Base-by-base conservation (phyloP, 2,888 invertebrate species). In the Ophonus ardosiacus region DNA sequence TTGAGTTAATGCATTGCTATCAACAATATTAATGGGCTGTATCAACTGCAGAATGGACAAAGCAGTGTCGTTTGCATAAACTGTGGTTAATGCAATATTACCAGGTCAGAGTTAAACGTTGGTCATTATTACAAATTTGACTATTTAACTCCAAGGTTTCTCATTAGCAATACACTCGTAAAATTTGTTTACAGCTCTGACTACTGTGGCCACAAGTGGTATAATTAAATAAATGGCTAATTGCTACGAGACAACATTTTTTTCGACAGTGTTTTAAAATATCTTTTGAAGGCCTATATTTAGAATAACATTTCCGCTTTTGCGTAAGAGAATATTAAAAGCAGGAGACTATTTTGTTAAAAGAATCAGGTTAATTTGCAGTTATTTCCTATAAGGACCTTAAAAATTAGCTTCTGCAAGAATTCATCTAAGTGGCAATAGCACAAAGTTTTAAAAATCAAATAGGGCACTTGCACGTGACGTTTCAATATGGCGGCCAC, bases 1-100 rank as follows among this genome's bases (percentile, higher is more conserved):
- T 24, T n/a, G 13, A 68, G 31, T 68, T 68, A 68, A 68, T 68
- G 68, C 38, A 68, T 15, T 68, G 15, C 68, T 68, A 68, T 68
- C 68, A 68, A 15, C 68, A 38, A 24, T 68, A 68, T 68, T 68
- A 68, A 68, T 68, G 68, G 24, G 68, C n/a, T 7, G 4, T 31
- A 38, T n/a, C 68, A 15, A 68, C n/a, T 38, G 38, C 68, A 68
- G 68, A 31, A 51, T 51, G 43, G 13, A 51, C 43, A 51, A 51
- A 51, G 43, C 10, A 51, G 43, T 51, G 43, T 51, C 43, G 43
- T 51, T 51, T 51, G 43, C 43, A 51, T 51, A 31, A 31, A 31
- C 5, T 31, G 31, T 6, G 31, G 31, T 6, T 31, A 31, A 31
- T 31, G 31, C 17, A 61, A 18, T 61, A 61, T 51, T 51, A 13